These are phyloP conservation scores for Psix sp. DNA, from an alignment of 1,140 invertebrate genomes.

Conservation along the genomic window DNA sequence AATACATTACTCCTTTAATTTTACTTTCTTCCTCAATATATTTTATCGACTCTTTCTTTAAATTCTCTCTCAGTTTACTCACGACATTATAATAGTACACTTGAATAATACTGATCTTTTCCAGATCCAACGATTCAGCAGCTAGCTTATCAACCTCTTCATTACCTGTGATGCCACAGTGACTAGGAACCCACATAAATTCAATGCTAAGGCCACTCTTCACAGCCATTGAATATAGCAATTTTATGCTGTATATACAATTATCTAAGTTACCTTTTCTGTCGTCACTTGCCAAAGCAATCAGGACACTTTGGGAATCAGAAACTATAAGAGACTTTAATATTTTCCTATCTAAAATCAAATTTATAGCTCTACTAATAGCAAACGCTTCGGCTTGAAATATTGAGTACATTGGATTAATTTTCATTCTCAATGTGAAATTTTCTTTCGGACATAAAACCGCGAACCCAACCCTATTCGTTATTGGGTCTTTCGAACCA, in stretches of 20 bases:
- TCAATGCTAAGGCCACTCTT: background rate
- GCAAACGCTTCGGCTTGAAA: constrained; percentile 19
- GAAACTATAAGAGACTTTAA: background rate
- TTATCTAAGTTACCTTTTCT: background rate
- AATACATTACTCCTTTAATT: too few relatives aligned
- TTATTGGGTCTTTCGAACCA: background rate
- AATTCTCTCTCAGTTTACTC: too few relatives aligned
- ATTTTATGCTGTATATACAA: background rate
- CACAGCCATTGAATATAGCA: background rate
- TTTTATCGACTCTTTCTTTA: too few relatives aligned
- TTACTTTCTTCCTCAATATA: too few relatives aligned
- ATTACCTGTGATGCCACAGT: background rate
- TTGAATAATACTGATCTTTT: background rate
- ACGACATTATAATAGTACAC: background rate
- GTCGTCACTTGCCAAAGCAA: background rate
- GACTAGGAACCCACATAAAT: constrained; percentile 2
- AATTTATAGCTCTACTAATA: background rate
- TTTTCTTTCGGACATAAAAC: background rate
- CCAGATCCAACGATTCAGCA: background rate
- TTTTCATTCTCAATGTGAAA: constrained; percentile 3
- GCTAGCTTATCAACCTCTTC: background rate
- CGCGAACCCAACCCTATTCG: constrained; percentile 4
- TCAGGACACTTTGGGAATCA: background rate
- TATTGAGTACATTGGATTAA: background rate
- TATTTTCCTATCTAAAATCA: background rate